These are phyloP conservation scores for Tachuris rubrigastra DNA, from an alignment of 2,113 vertebrate species.

Conservation along the genomic window DNA sequence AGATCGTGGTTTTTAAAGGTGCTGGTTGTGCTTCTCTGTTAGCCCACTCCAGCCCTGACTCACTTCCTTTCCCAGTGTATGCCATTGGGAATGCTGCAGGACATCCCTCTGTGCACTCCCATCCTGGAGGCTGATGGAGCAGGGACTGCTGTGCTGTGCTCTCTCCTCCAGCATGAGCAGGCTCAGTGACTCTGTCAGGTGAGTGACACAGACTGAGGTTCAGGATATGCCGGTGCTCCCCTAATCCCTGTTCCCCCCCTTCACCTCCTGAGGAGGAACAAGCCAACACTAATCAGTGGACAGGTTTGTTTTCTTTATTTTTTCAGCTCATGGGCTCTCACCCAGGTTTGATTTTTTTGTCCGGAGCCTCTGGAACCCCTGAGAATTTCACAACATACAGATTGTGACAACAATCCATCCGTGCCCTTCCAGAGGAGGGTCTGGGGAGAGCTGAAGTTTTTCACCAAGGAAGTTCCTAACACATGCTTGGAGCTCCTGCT, in stretches of 20 bases:
- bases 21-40: neutral
- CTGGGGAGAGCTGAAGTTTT: neutral
- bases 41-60: constrained; percentile 25
- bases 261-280: rapidly evolving
- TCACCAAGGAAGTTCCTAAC: neutral
- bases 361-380: neutral
- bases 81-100: neutral
- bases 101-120: neutral
- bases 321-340: neutral
- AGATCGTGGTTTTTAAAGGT: neutral
- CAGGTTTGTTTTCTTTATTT: neutral
- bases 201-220: neutral
- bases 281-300: neutral
- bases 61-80: constrained; percentile 26
- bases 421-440: neutral
- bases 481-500: neutral
- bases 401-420: neutral
- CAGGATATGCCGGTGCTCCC: neutral
- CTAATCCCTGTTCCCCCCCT: neutral
- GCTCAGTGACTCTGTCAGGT: rapidly evolving
- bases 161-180: neutral
- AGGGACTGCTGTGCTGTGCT: neutral
- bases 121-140: neutral
- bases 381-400: neutral
- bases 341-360: neutral